Conservation (phyloP, 1,140 invertebrate species). For the Nebria ingens region DNA sequence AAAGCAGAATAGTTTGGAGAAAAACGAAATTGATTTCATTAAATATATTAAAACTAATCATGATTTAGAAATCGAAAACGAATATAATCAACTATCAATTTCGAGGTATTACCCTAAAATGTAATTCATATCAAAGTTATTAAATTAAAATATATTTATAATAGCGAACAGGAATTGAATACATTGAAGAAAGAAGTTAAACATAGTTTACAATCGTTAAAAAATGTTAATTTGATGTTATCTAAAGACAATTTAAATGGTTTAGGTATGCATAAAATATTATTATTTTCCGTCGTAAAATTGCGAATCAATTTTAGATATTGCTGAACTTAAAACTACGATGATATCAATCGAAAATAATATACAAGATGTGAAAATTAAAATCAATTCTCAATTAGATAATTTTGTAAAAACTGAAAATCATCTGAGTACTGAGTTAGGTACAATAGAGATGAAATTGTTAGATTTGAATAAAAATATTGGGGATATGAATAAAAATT, state of each 20-base stretch:
- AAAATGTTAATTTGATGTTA: slow-evolving; percentile 27
- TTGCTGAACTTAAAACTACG: slow-evolving; percentile 34
- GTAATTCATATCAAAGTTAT: not conserved
- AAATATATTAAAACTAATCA: not conserved
- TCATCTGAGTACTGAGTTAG: slow-evolving; percentile 27
- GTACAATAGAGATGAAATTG: slow-evolving; percentile 20
- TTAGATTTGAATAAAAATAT: slow-evolving; percentile 17
- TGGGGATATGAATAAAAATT: slow-evolving; percentile 15
- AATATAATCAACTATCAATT: not conserved
- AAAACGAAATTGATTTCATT: slow-evolving; percentile 2
- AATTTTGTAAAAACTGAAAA: slow-evolving; percentile 25
- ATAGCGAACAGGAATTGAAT: slow-evolving; percentile 20
- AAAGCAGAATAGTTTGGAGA: not conserved
- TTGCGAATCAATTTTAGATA: slow-evolving; percentile 30
- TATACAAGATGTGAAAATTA: slow-evolving; percentile 30
- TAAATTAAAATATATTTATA: slow-evolving; percentile 11
- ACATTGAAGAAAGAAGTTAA: slow-evolving; percentile 22
- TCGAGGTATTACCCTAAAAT: not conserved
- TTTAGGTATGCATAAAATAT: slow-evolving; percentile 10
- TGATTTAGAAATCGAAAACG: not conserved
- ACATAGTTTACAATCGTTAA: slow-evolving; percentile 28
- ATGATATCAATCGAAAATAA: slow-evolving; percentile 34
- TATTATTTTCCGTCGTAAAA: slow-evolving; percentile 18
- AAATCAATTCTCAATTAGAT: slow-evolving; percentile 26
- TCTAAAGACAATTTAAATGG: slow-evolving; percentile 17